Evolutionary conservation across 2,888 invertebrate genomes (phyloP), one percentile per base, ranked within the genome.

Genomic region (Perizoma affinitatum): DNA sequence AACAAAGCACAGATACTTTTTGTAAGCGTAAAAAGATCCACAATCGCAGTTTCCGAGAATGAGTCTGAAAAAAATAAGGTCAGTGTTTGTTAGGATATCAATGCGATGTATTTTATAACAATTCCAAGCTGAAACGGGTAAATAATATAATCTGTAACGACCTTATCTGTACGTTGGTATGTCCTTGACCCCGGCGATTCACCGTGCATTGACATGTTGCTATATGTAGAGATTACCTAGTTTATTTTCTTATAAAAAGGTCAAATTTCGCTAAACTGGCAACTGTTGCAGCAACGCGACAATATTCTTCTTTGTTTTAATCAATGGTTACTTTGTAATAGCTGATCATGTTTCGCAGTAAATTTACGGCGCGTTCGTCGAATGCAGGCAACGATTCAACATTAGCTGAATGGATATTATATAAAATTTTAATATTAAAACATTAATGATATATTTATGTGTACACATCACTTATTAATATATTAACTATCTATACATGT

Each of bases 141-240:
- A 49, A 53, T 60, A 62, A 10, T 36, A 36, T 48, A 46, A 58
- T 52, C 56, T 38, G 34, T 6, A 7, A 35, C 50, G 49, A 51
- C 54, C 48, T 49, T 57, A 62, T 60, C 54, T 43, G 11, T 9
- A 8, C 49, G 43, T 57, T 53, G 8, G 9, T 9, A 7, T 54
- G 59, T 55, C 59, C 65, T 63, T 68, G 68, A 61, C 63, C 59
- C 61, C 35, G 51, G 11, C 56, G 43, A 44, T 47, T 44, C 22
- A 33, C 43, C 46, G 53, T 55, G 22, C 52, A 55, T 50, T 58
- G 58, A 56, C 53, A 56, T 59, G 9, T 10, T 54, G 58, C 42
- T 56, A 54, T 61, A 47, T 50, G 49, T 51, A 45, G 36, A 56
- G 53, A 49, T 49, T 58, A 55, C n/a, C 11, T 40, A 47, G 11